Evolutionary conservation across 2,113 vertebrate species (phyloP).

Genomic region (Uria lomvia): DNA sequence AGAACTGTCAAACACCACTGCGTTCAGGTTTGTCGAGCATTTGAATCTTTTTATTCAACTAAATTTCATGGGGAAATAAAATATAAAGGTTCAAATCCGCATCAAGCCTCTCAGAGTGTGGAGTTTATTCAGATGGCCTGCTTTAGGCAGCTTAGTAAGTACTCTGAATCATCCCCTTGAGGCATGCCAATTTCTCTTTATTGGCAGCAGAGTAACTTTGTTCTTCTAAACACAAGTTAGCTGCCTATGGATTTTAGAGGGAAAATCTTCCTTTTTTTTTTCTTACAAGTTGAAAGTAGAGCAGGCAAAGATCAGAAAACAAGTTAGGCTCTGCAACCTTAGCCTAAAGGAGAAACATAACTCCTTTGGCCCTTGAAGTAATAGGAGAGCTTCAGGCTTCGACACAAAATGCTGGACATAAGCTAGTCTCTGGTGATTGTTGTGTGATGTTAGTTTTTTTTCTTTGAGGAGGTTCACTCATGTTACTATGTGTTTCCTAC

Average conservation of each 20-base stretch:
- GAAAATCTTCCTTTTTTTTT: not conserved
- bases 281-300: not conserved
- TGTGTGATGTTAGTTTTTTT: not conserved
- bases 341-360: not conserved
- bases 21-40: not conserved
- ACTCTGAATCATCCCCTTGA: not conserved
- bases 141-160: not conserved
- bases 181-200: not conserved
- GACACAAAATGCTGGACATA: not conserved
- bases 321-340: not conserved
- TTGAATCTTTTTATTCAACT: not conserved
- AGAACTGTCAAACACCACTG: not conserved
- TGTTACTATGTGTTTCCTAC: not conserved
- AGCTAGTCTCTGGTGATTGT: not conserved
- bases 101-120: not conserved
- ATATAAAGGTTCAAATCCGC: not conserved
- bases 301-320: not conserved
- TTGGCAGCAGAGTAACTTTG: not conserved
- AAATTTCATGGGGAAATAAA: not conserved
- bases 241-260: not conserved
- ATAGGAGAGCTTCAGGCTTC: not conserved
- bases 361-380: not conserved
- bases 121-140: not conserved
- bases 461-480: not conserved
- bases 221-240: not conserved